Evolutionary conservation across 2,113 vertebrate genomes (phyloP), one percentile per base, ranked within the genome.

Genomic region (Coryphaenoides rupestris): DNA sequence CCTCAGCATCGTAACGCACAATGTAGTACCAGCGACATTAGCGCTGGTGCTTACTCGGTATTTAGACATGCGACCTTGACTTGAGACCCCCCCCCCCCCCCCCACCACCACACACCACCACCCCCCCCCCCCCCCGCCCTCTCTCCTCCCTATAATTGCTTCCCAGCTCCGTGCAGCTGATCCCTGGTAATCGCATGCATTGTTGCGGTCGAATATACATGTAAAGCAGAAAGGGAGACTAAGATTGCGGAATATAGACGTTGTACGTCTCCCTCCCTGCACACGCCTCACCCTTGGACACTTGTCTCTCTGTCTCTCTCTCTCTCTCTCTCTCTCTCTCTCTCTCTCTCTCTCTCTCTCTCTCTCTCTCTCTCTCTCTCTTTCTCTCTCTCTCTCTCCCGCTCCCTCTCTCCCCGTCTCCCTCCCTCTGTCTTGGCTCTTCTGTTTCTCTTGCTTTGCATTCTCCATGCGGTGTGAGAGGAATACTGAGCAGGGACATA

Each of bases 401-500:
- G 21, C 13, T 52, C 50, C 21, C 53, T 21, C 54, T 23, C 21
- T 23, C 24, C 9, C 17, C 9, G 16, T 26, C 26, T 28, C 26
- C 17, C 16, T 33, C 33, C 5, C 23, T 2, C 56, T n/a, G 15
- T 19, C 26, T 19, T n/a, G 5, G 1, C 19, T 22, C 21, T 24
- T 58, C 56, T 33, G 17, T 28, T 17, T n/a, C 24, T 58, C 24
- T 58, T 24, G 47, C 54, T 21, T 22, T 55, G 47, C 54, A 14
- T 22, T 55, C 21, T 55, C 54, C 13, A 14, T 55, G 4, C 33
- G 46, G 52, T 49, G 60, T 77, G 78, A 67, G 66, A 49, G 66
- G 69, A 77, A 72, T 77, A 72, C 64, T 80, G 69, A 77, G 77
- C 65, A 74, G 63, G 60, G 22, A 60, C 58, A 66, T 69, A 49